Conservation (phyloP, 1,140 invertebrate species). For the Leguminivora glycinivorella region DNA sequence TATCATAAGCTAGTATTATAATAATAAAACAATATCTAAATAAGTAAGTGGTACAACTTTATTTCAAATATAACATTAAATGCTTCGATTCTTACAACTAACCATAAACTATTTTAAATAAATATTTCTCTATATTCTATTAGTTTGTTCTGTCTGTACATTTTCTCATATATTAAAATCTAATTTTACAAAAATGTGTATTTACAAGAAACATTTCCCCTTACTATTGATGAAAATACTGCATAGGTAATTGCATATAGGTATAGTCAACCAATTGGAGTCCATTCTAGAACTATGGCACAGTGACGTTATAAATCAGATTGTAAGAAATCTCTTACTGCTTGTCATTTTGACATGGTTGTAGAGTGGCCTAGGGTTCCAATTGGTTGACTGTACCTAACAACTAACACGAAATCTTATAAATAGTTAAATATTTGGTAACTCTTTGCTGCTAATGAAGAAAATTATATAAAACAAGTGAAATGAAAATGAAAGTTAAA, state of each 20-base stretch:
- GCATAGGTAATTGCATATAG: conserved; percentile 23
- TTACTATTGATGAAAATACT: conserved; percentile 1
- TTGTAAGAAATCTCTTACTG: too few relatives aligned
- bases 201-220: conserved; percentile 18
- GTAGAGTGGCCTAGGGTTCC: too few relatives aligned
- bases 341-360: too few relatives aligned
- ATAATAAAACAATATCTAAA: conserved; percentile 1
- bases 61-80: conserved; percentile 2
- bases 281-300: too few relatives aligned
- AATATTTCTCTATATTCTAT: conserved; percentile 40
- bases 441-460: conserved; percentile 17
- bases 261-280: too few relatives aligned
- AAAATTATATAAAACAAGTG: not conserved
- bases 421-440: conserved; percentile 22
- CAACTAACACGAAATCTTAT: not conserved
- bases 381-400: too few relatives aligned
- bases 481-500: not conserved
- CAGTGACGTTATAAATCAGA: too few relatives aligned
- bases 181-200: conserved; percentile 24
- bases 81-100: conserved; percentile 30
- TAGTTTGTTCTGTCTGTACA: conserved; percentile 31
- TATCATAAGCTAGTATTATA: too few relatives aligned
- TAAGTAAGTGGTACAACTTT: conserved; percentile 14
- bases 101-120: conserved; percentile 34
- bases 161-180: not conserved